Conservation (phyloP, 2,113 vertebrate species). For the Oncorhynchus tshawytscha region DNA sequence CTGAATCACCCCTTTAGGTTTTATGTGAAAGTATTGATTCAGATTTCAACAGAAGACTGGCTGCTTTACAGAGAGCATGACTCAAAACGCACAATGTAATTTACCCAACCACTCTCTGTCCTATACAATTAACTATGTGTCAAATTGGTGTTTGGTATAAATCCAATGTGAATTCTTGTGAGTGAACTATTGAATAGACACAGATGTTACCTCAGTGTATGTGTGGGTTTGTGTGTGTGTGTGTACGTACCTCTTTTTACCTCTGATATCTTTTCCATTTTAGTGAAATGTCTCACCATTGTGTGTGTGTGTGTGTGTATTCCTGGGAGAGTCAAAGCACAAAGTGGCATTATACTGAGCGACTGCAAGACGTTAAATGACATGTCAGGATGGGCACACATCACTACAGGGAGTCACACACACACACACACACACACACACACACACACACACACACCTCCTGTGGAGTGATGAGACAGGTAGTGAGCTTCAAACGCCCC, state of each 20-base stretch:
- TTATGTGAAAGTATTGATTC: constrained; percentile 64
- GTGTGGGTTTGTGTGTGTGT: constrained; percentile 13
- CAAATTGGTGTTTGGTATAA: not conserved
- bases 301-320: constrained; percentile 24
- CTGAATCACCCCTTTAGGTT: constrained; percentile 45
- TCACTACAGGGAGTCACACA: constrained; percentile 8
- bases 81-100: not conserved
- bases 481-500: constrained; percentile 63
- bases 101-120: not conserved
- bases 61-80: not conserved
- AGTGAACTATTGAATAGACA: no score
- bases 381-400: constrained; percentile 27
- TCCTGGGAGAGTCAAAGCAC: constrained; percentile 29
- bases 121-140: not conserved
- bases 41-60: constrained; percentile 54
- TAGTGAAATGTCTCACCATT: constrained; percentile 61
- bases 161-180: not conserved
- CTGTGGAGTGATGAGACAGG: constrained; percentile 49
- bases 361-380: constrained; percentile 27
- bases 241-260: constrained; percentile 21
- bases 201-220: not conserved
- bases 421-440: constrained; percentile 16
- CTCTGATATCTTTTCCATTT: constrained; percentile 71
- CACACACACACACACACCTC: constrained; percentile 40
- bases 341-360: constrained; percentile 41